Percentiles rank a stretch among this genome's conserved stretches.
Evolutionary conservation across 1,140 invertebrate species (phyloP).

Genomic region (Spodoptera frugiperda): DNA sequence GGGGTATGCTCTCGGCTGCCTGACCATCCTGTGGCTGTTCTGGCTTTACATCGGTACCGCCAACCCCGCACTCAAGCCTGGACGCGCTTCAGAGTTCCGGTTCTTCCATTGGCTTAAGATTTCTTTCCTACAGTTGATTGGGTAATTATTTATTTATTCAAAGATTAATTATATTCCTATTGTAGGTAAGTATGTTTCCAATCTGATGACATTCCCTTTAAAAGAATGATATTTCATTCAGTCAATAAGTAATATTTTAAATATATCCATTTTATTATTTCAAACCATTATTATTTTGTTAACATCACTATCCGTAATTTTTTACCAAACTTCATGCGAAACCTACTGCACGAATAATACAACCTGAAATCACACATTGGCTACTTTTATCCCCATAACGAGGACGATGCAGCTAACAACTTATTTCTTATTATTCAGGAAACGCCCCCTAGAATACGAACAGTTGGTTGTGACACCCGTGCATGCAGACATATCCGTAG

Average conservation of each 20-base stretch:
- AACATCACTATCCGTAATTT: no score
- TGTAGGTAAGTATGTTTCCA: background rate
- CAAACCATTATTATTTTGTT: no score
- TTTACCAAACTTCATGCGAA: no score
- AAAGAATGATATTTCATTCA: no score
- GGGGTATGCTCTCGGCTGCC: constrained; percentile 94
- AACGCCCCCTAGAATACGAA: constrained; percentile 93
- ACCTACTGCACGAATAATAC: no score
- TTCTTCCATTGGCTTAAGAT: constrained; percentile 94
- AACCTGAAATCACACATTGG: no score
- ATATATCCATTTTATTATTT: no score
- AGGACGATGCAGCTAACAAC: no score
- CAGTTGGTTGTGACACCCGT: constrained; percentile 96
- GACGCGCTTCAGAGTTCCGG: constrained; percentile 94
- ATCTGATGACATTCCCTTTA: no score
- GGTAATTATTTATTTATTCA: constrained; percentile 87
- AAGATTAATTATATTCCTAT: background rate
- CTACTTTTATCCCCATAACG: no score
- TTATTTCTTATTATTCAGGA: constrained; percentile 79
- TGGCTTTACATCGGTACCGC: constrained; percentile 97
- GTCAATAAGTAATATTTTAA: no score
- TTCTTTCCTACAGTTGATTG: constrained; percentile 91
- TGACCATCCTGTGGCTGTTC: constrained; percentile 93
- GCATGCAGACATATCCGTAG: constrained; percentile 93
- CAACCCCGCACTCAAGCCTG: constrained; percentile 97